These are phyloP conservation scores for Pteria penguin DNA, from an alignment of 2,888 invertebrate genomes.

Conservation along the genomic window DNA sequence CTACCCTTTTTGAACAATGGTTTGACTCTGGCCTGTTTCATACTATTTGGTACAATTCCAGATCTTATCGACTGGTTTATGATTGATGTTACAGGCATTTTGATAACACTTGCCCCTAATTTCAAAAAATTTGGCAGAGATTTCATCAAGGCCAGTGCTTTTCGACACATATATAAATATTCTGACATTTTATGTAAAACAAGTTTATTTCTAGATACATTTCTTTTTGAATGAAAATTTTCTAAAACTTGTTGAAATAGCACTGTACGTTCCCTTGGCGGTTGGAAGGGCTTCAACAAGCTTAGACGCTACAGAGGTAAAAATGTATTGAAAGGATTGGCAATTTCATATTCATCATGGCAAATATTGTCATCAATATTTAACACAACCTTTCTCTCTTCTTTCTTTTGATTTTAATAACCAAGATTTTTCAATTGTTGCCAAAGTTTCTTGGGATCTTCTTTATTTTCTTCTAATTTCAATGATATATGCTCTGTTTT, in stretches of 20 bases:
- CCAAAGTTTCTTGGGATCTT: no score
- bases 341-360: background rate
- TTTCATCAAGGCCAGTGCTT: conserved; percentile 41
- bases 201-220: background rate
- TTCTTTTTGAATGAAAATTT: conserved; percentile 18
- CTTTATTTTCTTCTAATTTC: background rate
- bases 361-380: conserved; percentile 17
- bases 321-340: conserved; percentile 21
- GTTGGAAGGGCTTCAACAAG: conserved; percentile 11
- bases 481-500: background rate
- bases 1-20: conserved; percentile 42
- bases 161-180: conserved; percentile 33
- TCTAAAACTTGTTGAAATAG: conserved; percentile 4
- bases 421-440: background rate
- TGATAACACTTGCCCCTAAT: conserved; percentile 28
- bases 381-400: conserved; percentile 10
- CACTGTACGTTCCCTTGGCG: background rate
- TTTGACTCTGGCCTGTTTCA: conserved; percentile 37
- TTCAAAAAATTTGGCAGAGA: conserved; percentile 42
- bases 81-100: conserved; percentile 36
- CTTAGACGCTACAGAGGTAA: no score
- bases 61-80: conserved; percentile 38
- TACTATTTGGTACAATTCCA: conserved; percentile 34
- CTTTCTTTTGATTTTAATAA: conserved; percentile 1
- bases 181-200: conserved; percentile 5